Evolutionary conservation across 2,888 invertebrate species (phyloP).

Genomic region (Tetragnatha montana): DNA sequence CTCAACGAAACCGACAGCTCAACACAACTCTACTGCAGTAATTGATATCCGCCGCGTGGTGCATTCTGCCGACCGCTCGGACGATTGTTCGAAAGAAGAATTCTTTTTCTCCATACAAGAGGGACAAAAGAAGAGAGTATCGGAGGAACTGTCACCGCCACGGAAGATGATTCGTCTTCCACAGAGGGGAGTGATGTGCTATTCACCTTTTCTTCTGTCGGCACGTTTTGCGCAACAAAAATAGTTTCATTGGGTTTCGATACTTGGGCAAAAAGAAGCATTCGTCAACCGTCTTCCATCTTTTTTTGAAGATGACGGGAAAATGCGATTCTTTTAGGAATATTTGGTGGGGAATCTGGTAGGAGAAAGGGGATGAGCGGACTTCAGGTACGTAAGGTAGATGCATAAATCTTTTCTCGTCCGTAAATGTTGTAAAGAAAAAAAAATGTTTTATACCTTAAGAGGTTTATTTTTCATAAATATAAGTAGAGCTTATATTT

Average conservation of each 20-base stretch:
- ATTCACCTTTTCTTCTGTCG: not conserved
- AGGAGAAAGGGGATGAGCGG: too few relatives aligned
- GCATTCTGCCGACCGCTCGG: too few relatives aligned
- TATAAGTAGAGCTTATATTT: too few relatives aligned
- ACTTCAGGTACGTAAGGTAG: too few relatives aligned
- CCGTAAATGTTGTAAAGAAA: too few relatives aligned
- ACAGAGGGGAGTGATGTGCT: not conserved
- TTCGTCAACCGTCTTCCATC: not conserved
- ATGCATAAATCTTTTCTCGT: too few relatives aligned
- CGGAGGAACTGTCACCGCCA: conserved; percentile 64
- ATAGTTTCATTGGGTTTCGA: conserved; percentile 27
- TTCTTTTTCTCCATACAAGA: not conserved
- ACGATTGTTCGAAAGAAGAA: too few relatives aligned
- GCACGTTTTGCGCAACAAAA: conserved; percentile 22
- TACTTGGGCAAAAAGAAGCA: not conserved
- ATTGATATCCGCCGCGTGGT: too few relatives aligned
- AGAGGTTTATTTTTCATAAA: too few relatives aligned
- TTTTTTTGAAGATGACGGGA: not conserved
- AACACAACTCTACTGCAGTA: too few relatives aligned
- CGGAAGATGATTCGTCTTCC: conserved; percentile 58
- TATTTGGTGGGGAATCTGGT: not conserved
- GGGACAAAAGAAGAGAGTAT: conserved; percentile 51
- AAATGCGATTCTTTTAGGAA: not conserved
- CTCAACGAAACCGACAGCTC: too few relatives aligned
- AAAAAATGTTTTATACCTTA: too few relatives aligned